phyloP scores from a whole-genome alignment of 2,113 vertebrate genomes.

The Gulo gulo region DNA sequence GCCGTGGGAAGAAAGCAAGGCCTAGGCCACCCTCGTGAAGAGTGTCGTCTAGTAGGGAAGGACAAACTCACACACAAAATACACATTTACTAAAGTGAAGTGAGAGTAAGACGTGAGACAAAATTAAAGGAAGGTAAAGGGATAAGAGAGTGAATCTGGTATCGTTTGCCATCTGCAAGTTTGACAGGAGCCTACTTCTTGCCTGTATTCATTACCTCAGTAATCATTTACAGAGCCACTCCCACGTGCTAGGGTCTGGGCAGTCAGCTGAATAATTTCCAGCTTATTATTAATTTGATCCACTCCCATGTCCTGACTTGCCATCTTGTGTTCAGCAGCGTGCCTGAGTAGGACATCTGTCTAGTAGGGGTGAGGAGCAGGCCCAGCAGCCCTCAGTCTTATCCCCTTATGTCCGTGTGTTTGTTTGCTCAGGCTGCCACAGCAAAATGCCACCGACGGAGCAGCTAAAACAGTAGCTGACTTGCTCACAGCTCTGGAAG shows the following conservation, averaged over 20 bases:
- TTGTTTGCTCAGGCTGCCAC: neutral
- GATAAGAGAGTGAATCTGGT: neutral
- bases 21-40: neutral
- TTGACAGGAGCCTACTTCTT: conserved; percentile 12
- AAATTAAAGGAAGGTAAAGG: neutral
- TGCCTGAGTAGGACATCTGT: neutral
- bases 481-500: neutral
- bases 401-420: neutral
- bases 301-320: neutral
- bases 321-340: neutral
- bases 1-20: neutral
- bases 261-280: neutral
- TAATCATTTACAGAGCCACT: conserved; percentile 45
- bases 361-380: neutral
- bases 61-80: neutral
- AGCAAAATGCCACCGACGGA: neutral
- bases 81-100: neutral
- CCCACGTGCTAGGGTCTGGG: neutral
- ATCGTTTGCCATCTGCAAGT: neutral
- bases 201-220: conserved; percentile 20
- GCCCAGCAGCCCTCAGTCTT: neutral
- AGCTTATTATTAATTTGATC: conserved; percentile 10
- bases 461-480: neutral
- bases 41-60: neutral
- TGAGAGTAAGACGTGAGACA: neutral